Evolutionary conservation across 1,140 invertebrate genomes (phyloP), one percentile per base, ranked within the genome.

Genomic region (Calosoma granatense): DNA sequence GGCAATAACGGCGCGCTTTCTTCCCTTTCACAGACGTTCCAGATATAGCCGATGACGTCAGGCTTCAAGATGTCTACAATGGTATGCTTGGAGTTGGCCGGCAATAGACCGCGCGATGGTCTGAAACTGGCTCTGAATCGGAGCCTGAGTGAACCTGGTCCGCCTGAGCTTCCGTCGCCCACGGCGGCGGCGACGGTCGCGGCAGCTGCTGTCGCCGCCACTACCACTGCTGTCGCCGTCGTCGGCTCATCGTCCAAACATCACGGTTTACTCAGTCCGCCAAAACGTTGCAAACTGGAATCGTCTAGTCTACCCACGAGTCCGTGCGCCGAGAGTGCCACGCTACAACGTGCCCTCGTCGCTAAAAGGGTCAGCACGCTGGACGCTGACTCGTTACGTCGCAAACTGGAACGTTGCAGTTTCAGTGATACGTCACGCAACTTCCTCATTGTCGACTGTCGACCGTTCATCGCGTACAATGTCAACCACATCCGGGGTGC

Each of bases 391-490:
- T 67, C 63, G 23, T 65, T 73, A 51, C 66, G 67, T 19, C 51
- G 59, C 4, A 72, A 71, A 59, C 61, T 73, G 41, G 67, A 72
- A 39, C 61, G 59, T 15, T 51, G 41, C 54, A 67, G 62, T 39
- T 58, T 59, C 17, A 56, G 51, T 26, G 56, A 66, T 17, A 52
- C 61, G 12, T 52, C 64, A 1, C 62, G 62, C 19, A 62, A 63
- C 20, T 74, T 81, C 41, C 71, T 87, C 1, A 61, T 88, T 0
- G 64, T 89, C 19, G 87, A 90, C 65, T 85, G 85, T 66, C 76
- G 87, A 22, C 78, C 86, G 0, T 88, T 88, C 63, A 78, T 88
- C 20, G 76, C 79, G 19, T 90, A 83, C 71, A 87, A 87, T 65
- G 75, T 80, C 22, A 80, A 78, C 60, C 87, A 90, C 68, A 81